phyloP scores from a whole-genome alignment of 1,140 invertebrate species.

The Diachasma alloeum region DNA sequence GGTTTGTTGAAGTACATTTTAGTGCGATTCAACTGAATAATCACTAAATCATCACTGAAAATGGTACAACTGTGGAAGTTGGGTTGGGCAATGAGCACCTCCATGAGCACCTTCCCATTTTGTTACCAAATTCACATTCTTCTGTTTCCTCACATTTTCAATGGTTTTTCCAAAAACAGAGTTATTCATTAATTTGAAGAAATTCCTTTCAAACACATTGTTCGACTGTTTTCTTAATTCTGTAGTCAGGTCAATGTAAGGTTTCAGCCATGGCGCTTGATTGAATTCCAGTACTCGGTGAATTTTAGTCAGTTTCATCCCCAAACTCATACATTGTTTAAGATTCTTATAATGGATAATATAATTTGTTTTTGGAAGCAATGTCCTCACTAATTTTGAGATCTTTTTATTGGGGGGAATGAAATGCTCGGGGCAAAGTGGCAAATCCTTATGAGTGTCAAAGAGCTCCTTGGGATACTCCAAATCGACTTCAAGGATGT shows the following conservation, averaged over 20 bases:
- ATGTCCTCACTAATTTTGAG: conserved; percentile 51
- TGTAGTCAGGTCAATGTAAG: conserved; percentile 5
- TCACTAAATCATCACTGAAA: too few species aligned
- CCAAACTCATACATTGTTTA: too few species aligned
- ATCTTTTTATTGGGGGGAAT: conserved; percentile 28
- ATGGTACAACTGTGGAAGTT: too few species aligned
- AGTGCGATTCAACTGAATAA: too few species aligned
- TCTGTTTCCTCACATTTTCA: conserved; percentile 44
- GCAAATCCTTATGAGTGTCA: conserved; percentile 54
- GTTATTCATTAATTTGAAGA: neutral
- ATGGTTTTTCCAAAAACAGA: neutral
- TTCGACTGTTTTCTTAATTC: neutral
- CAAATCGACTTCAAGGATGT: too few species aligned
- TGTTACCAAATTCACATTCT: conserved; percentile 51
- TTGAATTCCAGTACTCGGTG: too few species aligned
- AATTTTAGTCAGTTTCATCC: too few species aligned
- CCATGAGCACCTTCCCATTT: conserved; percentile 43
- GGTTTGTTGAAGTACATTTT: too few species aligned
- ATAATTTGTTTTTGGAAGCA: conserved; percentile 60
- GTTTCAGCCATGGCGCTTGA: too few species aligned
- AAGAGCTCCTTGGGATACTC: too few species aligned
- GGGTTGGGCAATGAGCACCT: neutral
- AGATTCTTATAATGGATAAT: conserved; percentile 61
- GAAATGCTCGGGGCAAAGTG: conserved; percentile 38
- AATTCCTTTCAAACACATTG: neutral